These are phyloP conservation scores for Anthophora plumipes DNA, from an alignment of 2,888 invertebrate species.

Conservation along the genomic window DNA sequence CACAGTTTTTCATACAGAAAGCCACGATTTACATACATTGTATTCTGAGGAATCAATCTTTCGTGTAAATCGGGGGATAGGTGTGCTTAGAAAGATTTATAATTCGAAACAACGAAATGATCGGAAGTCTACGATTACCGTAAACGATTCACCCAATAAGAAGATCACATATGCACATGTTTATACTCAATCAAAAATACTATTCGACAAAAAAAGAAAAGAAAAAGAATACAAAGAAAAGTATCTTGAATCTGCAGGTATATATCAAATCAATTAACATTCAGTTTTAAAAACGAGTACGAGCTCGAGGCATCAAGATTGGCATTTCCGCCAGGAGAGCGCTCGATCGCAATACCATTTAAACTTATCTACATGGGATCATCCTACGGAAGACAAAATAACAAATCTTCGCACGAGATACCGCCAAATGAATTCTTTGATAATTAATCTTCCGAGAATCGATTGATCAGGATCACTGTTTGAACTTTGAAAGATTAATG, in stretches of 20 bases:
- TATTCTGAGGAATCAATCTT: no score
- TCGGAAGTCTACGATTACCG: conserved; percentile 2
- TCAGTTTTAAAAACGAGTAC: neutral
- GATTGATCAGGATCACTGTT: neutral
- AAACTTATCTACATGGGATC: conserved; percentile 33
- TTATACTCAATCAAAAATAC: neutral
- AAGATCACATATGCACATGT: neutral
- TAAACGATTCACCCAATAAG: neutral
- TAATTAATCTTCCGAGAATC: conserved; percentile 74
- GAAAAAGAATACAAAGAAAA: conserved; percentile 4
- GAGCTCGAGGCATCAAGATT: conserved; percentile 23
- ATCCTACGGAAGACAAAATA: conserved; percentile 24
- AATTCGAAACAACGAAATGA: neutral
- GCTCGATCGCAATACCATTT: conserved; percentile 50
- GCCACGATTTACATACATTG: no score
- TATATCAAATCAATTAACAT: conserved; percentile 41
- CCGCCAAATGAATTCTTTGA: conserved; percentile 69
- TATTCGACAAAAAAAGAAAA: neutral
- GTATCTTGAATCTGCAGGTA: neutral
- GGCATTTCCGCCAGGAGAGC: conserved; percentile 48
- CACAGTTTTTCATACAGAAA: no score
- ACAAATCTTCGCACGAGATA: conserved; percentile 53
- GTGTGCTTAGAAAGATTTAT: neutral
- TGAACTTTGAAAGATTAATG: conserved; percentile 4
- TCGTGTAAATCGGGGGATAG: no score